phyloP scores from a whole-genome alignment of 2,797 vertebrate genomes.

The Ambastaia sidthimunki region DNA sequence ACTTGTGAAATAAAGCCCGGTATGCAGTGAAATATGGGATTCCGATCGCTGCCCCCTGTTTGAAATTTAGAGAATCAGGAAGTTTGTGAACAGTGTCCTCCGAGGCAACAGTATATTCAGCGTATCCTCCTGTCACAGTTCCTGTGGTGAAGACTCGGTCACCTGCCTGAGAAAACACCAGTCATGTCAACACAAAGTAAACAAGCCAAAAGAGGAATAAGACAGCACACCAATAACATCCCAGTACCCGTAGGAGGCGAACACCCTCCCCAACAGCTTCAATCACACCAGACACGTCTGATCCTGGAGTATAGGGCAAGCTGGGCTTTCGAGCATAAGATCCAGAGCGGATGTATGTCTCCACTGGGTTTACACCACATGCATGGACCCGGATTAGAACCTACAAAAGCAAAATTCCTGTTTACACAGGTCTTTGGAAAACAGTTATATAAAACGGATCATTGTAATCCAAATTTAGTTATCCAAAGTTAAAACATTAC shows the following conservation, averaged over 20 bases:
- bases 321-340: conserved; percentile 72
- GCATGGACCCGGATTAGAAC: conserved; percentile 87
- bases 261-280: conserved; percentile 82
- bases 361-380: conserved; percentile 93
- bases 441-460: not conserved
- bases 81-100: conserved; percentile 80
- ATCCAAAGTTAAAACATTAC: conserved; percentile 64
- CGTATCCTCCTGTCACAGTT: conserved; percentile 87
- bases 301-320: conserved; percentile 89
- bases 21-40: conserved; percentile 93
- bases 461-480: not conserved
- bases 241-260: conserved; percentile 80
- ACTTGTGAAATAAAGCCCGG: conserved; percentile 90
- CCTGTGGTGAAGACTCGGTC: conserved; percentile 87
- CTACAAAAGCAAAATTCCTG: conserved; percentile 66
- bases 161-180: conserved; percentile 78
- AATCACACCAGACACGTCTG: conserved; percentile 85
- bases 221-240: not conserved
- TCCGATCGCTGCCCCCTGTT: conserved; percentile 76
- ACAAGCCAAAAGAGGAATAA: conserved; percentile 50
- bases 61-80: conserved; percentile 79
- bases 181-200: not conserved
- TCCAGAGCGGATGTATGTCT: conserved; percentile 90
- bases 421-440: not conserved
- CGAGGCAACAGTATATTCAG: conserved; percentile 83